These are phyloP conservation scores for Trachythela sp. DNA, from an alignment of 64 coral and sea anemone genomes.

Conservation along the genomic window DNA sequence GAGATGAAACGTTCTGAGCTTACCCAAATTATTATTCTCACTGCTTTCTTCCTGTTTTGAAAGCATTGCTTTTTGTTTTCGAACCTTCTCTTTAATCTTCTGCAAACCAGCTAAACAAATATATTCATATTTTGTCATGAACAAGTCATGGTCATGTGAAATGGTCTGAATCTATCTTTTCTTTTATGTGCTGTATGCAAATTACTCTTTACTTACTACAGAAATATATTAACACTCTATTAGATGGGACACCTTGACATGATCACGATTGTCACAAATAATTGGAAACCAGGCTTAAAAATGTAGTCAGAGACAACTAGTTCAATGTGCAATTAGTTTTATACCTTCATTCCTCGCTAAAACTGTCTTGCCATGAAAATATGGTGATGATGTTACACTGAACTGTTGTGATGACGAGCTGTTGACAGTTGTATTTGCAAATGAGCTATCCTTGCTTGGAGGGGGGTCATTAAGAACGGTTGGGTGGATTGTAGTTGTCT, in stretches of 20 bases:
- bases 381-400: neutral
- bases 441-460: neutral
- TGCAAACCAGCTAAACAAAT: neutral
- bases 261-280: neutral
- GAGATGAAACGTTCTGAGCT: no score
- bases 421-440: neutral
- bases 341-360: constrained; percentile 23
- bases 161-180: no score
- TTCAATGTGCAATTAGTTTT: neutral
- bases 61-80: constrained; percentile 13
- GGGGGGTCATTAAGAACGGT: neutral
- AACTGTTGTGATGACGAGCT: neutral
- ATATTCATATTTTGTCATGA: neutral
- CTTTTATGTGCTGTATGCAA: no score
- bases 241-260: no score
- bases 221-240: no score
- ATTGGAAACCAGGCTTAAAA: neutral
- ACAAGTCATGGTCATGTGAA: neutral
- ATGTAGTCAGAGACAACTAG: neutral
- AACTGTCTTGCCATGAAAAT: constrained; percentile 3
- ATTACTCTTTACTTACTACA: no score
- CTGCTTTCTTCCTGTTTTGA: neutral
- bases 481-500: neutral
- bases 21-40: neutral
- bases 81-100: constrained; percentile 9